Percentiles rank a stretch among this genome's conserved stretches.
phyloP scores from a whole-genome alignment of 2,888 invertebrate genomes.

The Eurois occulta region DNA sequence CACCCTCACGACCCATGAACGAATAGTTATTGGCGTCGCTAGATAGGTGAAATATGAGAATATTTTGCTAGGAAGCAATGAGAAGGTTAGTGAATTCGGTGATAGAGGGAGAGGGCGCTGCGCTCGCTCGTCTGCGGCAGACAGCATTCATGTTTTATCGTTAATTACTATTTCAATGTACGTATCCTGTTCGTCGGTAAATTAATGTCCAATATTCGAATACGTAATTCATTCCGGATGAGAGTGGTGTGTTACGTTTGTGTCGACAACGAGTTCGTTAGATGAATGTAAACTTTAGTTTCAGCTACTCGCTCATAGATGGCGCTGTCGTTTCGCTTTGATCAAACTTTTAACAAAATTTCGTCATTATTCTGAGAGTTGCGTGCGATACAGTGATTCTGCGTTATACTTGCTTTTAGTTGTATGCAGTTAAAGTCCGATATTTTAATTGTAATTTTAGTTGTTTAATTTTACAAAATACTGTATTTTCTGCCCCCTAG shows the following conservation, averaged over 20 bases:
- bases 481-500: conserved; percentile 89
- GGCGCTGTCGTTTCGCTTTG: conserved; percentile 74
- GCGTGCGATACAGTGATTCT: conserved; percentile 83
- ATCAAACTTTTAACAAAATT: conserved; percentile 67
- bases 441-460: conserved; percentile 87
- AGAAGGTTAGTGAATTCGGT: conserved; percentile 90
- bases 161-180: conserved; percentile 80
- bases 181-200: conserved; percentile 80
- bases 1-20: conserved; percentile 77
- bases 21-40: conserved; percentile 74
- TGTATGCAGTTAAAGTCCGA: conserved; percentile 87
- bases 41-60: conserved; percentile 80
- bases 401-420: conserved; percentile 87
- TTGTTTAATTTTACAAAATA: conserved; percentile 89
- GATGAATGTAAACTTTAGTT: conserved; percentile 65
- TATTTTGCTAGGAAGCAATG: conserved; percentile 84
- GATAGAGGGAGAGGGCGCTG: conserved; percentile 77
- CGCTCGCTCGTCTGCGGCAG: conserved; percentile 66
- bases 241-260: conserved; percentile 73
- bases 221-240: conserved; percentile 81
- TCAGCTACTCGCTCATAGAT: conserved; percentile 73
- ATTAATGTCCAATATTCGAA: conserved; percentile 81
- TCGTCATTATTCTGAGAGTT: conserved; percentile 85
- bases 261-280: conserved; percentile 65
- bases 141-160: conserved; percentile 74